Evolutionary conservation across 2,888 invertebrate species (phyloP).

Genomic region (Lasius platythorax): DNA sequence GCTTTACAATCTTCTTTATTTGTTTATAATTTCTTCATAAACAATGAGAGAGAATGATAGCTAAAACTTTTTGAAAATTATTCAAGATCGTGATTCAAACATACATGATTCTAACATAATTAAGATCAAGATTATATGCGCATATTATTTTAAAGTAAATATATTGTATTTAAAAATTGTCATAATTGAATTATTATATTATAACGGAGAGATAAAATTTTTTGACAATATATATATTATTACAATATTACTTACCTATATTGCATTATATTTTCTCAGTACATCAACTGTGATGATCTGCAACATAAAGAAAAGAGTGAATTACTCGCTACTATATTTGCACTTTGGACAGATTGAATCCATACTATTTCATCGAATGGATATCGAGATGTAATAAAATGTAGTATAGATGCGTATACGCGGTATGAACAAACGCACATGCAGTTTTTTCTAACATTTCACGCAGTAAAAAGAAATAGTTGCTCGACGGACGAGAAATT

Average conservation of each 20-base stretch:
- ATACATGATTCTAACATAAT: too few species aligned
- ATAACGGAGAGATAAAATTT: neutral
- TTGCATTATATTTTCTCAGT: neutral
- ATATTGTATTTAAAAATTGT: too few species aligned
- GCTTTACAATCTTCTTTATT: too few species aligned
- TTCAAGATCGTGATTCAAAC: too few species aligned
- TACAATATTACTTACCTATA: neutral
- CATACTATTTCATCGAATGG: neutral
- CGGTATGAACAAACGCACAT: neutral
- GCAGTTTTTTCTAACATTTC: neutral
- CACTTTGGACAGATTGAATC: neutral
- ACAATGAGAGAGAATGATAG: too few species aligned
- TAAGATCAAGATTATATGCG: too few species aligned
- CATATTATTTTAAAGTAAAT: too few species aligned
- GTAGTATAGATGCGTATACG: neutral
- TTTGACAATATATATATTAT: neutral
- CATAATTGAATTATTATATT: neutral
- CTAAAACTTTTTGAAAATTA: too few species aligned
- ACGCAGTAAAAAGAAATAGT: neutral
- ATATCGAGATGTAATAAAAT: neutral
- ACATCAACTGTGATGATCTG: neutral
- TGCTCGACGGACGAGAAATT: neutral
- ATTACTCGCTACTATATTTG: neutral
- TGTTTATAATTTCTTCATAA: too few species aligned
- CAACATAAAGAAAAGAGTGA: neutral